A percentile compares a stretch with the other conserved stretches of the same genome.
These are phyloP conservation scores for Anastatus disparis DNA, from an alignment of 1,140 invertebrate species.

Conservation along the genomic window DNA sequence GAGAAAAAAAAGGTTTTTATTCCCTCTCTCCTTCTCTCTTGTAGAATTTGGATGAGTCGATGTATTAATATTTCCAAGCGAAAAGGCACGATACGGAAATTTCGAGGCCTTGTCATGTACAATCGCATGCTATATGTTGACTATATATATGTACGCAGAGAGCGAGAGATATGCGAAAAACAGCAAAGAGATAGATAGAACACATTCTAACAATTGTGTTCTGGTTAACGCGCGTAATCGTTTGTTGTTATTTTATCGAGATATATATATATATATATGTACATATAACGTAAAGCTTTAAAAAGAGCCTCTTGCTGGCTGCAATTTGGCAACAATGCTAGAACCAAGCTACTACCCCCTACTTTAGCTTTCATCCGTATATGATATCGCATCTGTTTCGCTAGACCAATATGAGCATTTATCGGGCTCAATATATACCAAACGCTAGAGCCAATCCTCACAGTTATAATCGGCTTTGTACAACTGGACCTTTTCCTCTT, in stretches of 20 bases:
- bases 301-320: not conserved
- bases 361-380: not conserved
- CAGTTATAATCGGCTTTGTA: conserved; percentile 33
- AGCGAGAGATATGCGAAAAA: no score
- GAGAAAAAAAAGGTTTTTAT: no score
- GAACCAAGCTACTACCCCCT: not conserved
- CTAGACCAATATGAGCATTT: conserved; percentile 21
- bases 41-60: no score
- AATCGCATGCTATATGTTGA: not conserved
- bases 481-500: no score
- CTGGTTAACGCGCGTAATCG: conserved; percentile 14
- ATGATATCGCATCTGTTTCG: not conserved
- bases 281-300: no score
- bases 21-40: no score
- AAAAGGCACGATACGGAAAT: conserved; percentile 8
- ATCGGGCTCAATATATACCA: not conserved
- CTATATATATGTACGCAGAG: not conserved
- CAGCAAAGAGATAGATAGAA: no score
- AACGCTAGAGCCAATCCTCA: not conserved
- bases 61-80: conserved; percentile 25
- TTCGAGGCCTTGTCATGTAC: conserved; percentile 4
- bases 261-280: no score
- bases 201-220: not conserved
- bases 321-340: not conserved
- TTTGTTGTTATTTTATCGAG: conserved; percentile 11